Conservation (phyloP, 2,113 vertebrate species). For the Sylvietta virens region DNA sequence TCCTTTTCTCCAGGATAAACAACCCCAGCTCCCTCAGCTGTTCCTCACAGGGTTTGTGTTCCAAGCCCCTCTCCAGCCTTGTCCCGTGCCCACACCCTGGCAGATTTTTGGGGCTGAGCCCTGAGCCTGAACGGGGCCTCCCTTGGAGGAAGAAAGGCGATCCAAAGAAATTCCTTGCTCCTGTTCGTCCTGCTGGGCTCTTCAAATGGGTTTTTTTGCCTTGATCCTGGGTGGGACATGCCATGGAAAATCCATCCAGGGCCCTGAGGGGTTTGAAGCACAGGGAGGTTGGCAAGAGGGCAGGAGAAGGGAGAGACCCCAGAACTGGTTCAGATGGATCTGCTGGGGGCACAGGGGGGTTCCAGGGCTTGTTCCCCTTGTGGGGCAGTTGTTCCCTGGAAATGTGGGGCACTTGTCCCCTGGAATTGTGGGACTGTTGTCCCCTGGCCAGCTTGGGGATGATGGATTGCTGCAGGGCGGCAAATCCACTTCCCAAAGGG, state of each 20-base stretch:
- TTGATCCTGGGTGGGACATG: neutral
- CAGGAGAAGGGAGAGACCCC: neutral
- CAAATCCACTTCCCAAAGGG: neutral
- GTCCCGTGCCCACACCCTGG: fast-evolving
- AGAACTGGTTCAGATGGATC: fast-evolving
- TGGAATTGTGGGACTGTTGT: too few species aligned
- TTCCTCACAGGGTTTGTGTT: neutral
- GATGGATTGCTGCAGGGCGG: neutral
- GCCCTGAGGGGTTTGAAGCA: fast-evolving
- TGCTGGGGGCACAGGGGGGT: fast-evolving
- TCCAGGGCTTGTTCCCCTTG: neutral
- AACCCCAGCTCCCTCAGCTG: neutral
- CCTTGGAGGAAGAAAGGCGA: neutral
- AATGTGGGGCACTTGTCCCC: neutral
- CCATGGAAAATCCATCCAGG: neutral
- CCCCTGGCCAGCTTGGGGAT: neutral
- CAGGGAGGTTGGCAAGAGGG: neutral
- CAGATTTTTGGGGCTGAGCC: neutral
- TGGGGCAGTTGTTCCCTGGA: neutral
- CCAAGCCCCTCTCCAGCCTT: neutral
- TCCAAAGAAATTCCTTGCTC: neutral
- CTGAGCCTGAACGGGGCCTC: fast-evolving
- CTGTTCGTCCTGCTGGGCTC: neutral
- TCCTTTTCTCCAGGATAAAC: neutral
- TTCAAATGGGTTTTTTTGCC: neutral